Percentiles rank a stretch among this genome's conserved stretches.
These are phyloP conservation scores for Fopius arisanus DNA, from an alignment of 1,140 invertebrate species.

Conservation along the genomic window DNA sequence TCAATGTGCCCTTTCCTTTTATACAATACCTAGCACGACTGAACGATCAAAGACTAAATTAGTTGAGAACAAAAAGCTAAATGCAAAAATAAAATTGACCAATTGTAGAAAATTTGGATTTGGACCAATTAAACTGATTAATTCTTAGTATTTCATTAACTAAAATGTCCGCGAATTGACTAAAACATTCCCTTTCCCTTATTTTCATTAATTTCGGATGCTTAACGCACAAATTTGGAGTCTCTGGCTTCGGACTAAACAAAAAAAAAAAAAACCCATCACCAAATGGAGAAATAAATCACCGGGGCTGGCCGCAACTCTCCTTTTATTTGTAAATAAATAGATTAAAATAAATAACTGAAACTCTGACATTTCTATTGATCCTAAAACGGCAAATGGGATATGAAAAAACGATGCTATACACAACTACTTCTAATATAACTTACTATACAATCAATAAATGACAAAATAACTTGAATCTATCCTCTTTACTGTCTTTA, in stretches of 20 bases:
- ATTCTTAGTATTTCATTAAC: neutral
- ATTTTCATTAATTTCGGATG: slow-evolving; percentile 1
- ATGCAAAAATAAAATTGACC: slow-evolving; percentile 27
- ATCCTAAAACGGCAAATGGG: neutral
- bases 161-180: slow-evolving; percentile 6
- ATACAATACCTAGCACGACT: neutral
- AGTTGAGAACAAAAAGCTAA: neutral
- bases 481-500: slow-evolving; percentile 1
- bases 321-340: neutral
- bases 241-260: neutral
- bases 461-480: neutral
- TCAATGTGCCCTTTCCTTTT: neutral
- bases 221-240: slow-evolving; percentile 21
- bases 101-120: slow-evolving; percentile 28
- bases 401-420: neutral
- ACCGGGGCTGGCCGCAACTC: neutral
- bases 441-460: slow-evolving; percentile 24
- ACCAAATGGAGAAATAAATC: neutral
- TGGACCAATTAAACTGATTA: slow-evolving; percentile 29
- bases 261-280: neutral
- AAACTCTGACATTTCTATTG: neutral
- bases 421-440: slow-evolving; percentile 13
- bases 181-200: neutral
- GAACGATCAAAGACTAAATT: neutral
- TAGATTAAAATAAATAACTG: neutral